These are phyloP conservation scores for Agonopterix subpropinquella DNA, from an alignment of 2,888 invertebrate genomes.

Conservation along the genomic window DNA sequence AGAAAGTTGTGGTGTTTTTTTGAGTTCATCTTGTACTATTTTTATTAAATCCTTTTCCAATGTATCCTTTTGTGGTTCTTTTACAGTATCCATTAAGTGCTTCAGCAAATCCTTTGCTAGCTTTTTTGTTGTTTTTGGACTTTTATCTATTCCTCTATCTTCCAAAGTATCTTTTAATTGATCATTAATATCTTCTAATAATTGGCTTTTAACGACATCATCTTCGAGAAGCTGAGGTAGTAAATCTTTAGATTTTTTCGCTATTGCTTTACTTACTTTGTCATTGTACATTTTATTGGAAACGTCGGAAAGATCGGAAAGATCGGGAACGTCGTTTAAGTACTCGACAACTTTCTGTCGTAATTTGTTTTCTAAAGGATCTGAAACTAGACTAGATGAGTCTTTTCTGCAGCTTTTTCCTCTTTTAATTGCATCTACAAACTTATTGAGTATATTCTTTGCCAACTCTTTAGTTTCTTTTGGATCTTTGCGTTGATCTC, in stretches of 20 bases:
- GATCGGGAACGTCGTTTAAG: background rate
- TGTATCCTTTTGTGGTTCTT: background rate
- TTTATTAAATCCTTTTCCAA: too few relatives aligned
- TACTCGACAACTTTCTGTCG: background rate
- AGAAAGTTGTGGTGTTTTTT: background rate
- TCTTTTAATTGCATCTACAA: background rate
- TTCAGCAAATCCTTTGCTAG: conserved; percentile 3
- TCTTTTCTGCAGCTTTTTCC: background rate
- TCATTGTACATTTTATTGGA: background rate
- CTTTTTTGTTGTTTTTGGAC: background rate
- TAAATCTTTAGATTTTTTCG: conserved; percentile 17
- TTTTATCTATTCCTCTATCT: background rate
- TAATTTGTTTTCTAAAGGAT: background rate
- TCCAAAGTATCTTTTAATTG: background rate
- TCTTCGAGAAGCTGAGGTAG: background rate
- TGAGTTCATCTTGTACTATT: too few relatives aligned
- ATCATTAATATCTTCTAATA: conserved; percentile 2
- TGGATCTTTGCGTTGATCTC: background rate
- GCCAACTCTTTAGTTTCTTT: background rate
- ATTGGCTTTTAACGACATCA: conserved; percentile 4
- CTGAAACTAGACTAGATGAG: background rate
- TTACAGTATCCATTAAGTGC: background rate
- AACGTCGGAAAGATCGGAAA: too few relatives aligned
- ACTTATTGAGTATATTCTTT: background rate
- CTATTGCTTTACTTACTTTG: background rate